Evolutionary conservation across 2,797 vertebrate species (phyloP), one percentile per base, ranked within the genome.

Genomic region (Erethizon dorsatum): DNA sequence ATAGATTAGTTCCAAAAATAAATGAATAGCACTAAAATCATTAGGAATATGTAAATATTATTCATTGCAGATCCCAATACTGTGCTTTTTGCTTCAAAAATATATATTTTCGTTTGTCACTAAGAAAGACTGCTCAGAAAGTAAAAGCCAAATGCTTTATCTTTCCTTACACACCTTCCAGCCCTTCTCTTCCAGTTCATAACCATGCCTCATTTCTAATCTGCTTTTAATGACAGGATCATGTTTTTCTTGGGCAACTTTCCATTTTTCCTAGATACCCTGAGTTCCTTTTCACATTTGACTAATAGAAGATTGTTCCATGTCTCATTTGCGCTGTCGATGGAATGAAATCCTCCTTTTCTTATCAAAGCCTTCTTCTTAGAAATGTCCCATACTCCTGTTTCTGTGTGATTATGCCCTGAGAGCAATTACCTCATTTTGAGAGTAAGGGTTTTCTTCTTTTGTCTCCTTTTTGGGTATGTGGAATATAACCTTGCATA

Each of bases 1-100:
- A 75, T 31, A 90, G 78, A 14, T 73, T 94, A 75, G 65, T 83
- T 78, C 31, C 37, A 73, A 88, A 95, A 88, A 18, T 63, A 94
- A 97, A 52, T 77, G 78, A 52, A 18, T 65, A 93, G 17, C 26
- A 77, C 20, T 77, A 52, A 80, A 63, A 87, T 37, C 41, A 73
- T 50, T 83, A 88, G 54, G 20, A 79, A 26, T 71, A 67, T 26
- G 20, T 69, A 85, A 67, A 88, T 73, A 88, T 50, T 69, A 61
- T 83, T 91, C 18, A 89, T 54, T 37, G 15, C 3, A 80, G 26
- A 82, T 82, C 13, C 31, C 22, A 78, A 24, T 61, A 73, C 28
- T 41, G 1, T 71, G 26, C 28, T 54, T 83, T 56, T 9, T 47
- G 2, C 12, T n/a, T 89, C n/a, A 24, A 79, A 95, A 31, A 75